Evolutionary conservation across 2,888 invertebrate species (phyloP).

Genomic region (Oscheius sp.): DNA sequence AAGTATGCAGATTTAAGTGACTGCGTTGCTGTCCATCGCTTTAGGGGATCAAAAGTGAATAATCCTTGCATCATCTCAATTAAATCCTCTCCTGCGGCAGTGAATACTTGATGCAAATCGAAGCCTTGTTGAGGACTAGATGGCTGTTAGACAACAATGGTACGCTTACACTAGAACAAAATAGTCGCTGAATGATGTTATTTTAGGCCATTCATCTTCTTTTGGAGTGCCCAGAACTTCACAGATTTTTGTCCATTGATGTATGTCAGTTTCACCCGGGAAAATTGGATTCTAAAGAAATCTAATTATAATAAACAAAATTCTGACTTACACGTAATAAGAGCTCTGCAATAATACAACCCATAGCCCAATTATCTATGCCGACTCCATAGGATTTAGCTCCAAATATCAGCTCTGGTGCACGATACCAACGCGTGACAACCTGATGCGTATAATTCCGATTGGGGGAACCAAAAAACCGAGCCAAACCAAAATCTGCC

Average conservation of each 20-base stretch:
- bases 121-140: slow-evolving; percentile 64
- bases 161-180: slow-evolving; percentile 83
- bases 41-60: slow-evolving; percentile 62
- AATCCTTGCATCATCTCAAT: slow-evolving; percentile 78
- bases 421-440: slow-evolving; percentile 68
- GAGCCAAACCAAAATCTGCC: slow-evolving; percentile 98
- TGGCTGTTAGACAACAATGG: not conserved
- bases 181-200: slow-evolving; percentile 81
- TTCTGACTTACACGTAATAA: slow-evolving; percentile 71
- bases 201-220: slow-evolving; percentile 88
- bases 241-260: slow-evolving; percentile 93
- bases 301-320: not conserved
- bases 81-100: slow-evolving; percentile 90
- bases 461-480: slow-evolving; percentile 94
- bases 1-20: slow-evolving; percentile 62
- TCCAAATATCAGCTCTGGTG: slow-evolving; percentile 91
- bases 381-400: slow-evolving; percentile 94
- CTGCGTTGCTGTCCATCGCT: slow-evolving; percentile 56
- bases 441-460: slow-evolving; percentile 89
- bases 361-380: slow-evolving; percentile 98
- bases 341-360: slow-evolving; percentile 95
- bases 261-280: slow-evolving; percentile 94
- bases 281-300: slow-evolving; percentile 83
- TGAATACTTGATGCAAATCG: slow-evolving; percentile 85
- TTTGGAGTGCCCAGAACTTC: slow-evolving; percentile 91